A percentile compares a stretch with the other conserved stretches of the same genome.
These are phyloP conservation scores for Diloba caeruleocephala DNA, from an alignment of 2,888 invertebrate species.

Conservation along the genomic window DNA sequence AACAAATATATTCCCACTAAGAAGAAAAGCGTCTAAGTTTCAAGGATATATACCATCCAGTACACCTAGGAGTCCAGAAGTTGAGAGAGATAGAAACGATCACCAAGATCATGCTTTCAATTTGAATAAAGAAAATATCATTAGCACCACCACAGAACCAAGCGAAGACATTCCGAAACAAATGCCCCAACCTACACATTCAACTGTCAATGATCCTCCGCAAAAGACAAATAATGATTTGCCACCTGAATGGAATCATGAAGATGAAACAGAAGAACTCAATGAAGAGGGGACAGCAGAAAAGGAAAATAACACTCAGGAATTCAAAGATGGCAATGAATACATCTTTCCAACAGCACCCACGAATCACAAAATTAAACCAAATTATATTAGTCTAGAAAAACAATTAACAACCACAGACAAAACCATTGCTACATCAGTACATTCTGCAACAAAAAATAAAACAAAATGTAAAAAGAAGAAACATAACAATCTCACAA, in stretches of 20 bases:
- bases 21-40: constrained; percentile 83
- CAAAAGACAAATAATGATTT: constrained; percentile 57
- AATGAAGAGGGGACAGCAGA: constrained; percentile 33
- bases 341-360: constrained; percentile 69
- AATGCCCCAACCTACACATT: constrained; percentile 46
- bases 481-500: constrained; percentile 65
- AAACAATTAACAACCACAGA: constrained; percentile 59
- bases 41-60: constrained; percentile 75
- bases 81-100: constrained; percentile 60
- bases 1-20: constrained; percentile 57
- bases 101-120: constrained; percentile 59
- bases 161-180: constrained; percentile 37
- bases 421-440: constrained; percentile 56
- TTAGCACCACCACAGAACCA: constrained; percentile 45
- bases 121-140: constrained; percentile 41
- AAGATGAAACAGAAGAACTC: constrained; percentile 30
- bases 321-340: constrained; percentile 71
- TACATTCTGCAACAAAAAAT: constrained; percentile 66
- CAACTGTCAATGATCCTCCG: constrained; percentile 59
- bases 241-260: constrained; percentile 35
- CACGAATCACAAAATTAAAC: constrained; percentile 45
- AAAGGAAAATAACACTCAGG: constrained; percentile 53
- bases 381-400: constrained; percentile 59
- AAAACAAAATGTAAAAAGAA: constrained; percentile 84
- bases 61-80: constrained; percentile 62